Evolutionary conservation across 2,797 vertebrate species (phyloP), one percentile per base, ranked within the genome.

Genomic region (Dromococcyx pavoninus): DNA sequence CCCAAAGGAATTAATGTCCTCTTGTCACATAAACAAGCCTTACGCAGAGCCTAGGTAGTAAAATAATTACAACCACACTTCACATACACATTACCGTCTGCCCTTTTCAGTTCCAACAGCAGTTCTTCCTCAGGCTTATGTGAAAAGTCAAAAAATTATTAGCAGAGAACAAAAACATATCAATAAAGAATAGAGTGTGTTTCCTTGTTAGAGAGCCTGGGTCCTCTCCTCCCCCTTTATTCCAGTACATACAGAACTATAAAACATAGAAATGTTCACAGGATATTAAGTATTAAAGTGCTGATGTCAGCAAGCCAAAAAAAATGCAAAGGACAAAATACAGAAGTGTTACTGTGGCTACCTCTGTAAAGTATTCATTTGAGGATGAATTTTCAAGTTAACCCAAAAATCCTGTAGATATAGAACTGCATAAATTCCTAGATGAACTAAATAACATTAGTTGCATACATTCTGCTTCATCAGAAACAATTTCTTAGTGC

Each of bases 301-400:
- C 83, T 90, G 91, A 92, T 93, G 89, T 95, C 92, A 95, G 88
- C 91, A 94, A 93, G 89, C 86, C 94, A 96, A 96, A 85, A 93
- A 92, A 95, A 96, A 91, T 88, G 88, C 48, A 43, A 86, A 91
- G 73, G 87, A 90, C 91, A 94, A 82, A 86, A 76, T 74, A 67
- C 62, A 96, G 93, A 96, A 88, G 73, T 90, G 88, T 95, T 95
- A 53, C 86, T 90, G 41, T 39, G 44, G 21, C 74, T 90, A 70
- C 74, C 53, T 50, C 28, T 28, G 27, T 32, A 79, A 94, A 93
- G 44, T 73, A 75, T 43, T 86, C 43, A 5, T 71, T 95, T 96
- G 91, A 92, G 39, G n/a, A 67, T 2, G 3, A 74, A 91, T 85
- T 95, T 91, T 86, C 73, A 78, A 94, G 24, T 53, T 84, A 95